These are phyloP conservation scores for Marisa cornuarietis DNA, from an alignment of 1,140 invertebrate genomes.

Conservation along the genomic window DNA sequence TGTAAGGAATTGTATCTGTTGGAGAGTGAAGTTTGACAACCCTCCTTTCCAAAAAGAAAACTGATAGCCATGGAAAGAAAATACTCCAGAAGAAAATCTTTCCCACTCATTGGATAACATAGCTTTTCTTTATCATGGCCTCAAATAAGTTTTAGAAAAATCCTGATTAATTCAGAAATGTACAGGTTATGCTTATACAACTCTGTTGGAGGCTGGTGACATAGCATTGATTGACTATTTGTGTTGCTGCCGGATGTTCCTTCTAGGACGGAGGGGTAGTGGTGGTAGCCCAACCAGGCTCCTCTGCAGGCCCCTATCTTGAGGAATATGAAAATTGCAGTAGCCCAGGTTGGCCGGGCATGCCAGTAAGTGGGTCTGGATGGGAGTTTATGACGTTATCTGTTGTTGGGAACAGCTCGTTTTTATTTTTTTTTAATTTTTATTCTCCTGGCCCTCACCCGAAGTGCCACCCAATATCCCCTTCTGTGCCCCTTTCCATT, in stretches of 20 bases:
- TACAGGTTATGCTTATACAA: too few relatives aligned
- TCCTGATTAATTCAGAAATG: too few relatives aligned
- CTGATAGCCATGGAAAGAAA: too few relatives aligned
- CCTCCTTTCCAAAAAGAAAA: too few relatives aligned
- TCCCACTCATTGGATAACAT: too few relatives aligned
- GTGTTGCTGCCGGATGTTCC: not conserved
- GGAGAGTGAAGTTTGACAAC: too few relatives aligned
- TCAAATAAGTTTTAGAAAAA: too few relatives aligned
- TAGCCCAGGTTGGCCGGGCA: constrained; percentile 73
- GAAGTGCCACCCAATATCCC: not conserved
- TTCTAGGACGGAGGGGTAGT: constrained; percentile 51
- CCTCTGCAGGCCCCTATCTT: constrained; percentile 79
- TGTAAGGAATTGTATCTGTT: too few relatives aligned
- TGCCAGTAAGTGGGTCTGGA: constrained; percentile 78
- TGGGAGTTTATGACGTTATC: constrained; percentile 3
- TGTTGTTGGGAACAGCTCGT: constrained; percentile 23
- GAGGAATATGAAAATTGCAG: constrained; percentile 86
- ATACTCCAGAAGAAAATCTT: too few relatives aligned
- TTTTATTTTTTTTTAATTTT: constrained; percentile 22
- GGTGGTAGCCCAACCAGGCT: constrained; percentile 78
- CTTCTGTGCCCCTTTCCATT: not conserved
- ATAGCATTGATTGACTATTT: too few relatives aligned
- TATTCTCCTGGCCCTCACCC: constrained; percentile 7
- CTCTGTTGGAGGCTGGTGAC: too few relatives aligned
- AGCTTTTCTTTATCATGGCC: too few relatives aligned